phyloP scores from a whole-genome alignment of 2,888 invertebrate genomes.

The Arctia plantaginis region DNA sequence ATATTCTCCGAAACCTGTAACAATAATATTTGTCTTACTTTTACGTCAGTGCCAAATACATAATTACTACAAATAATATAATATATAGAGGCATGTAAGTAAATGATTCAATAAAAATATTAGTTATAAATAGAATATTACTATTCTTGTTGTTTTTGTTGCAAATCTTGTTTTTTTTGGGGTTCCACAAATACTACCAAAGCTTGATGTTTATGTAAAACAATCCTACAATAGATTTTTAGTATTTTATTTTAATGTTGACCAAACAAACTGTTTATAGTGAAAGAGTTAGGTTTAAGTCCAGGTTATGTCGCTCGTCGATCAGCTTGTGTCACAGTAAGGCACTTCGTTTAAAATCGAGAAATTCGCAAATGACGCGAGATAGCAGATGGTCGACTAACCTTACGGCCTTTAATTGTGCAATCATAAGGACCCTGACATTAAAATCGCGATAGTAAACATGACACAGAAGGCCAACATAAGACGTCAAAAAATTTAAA shows the following conservation, averaged over 20 bases:
- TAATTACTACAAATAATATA: not conserved
- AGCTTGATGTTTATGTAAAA: not conserved
- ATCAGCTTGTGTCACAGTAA: conserved; percentile 40
- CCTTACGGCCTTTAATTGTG: conserved; percentile 26
- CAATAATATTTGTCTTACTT: conserved; percentile 6
- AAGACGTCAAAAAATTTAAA: conserved; percentile 16
- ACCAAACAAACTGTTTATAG: conserved; percentile 24
- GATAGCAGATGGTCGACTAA: conserved; percentile 44
- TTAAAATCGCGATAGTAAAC: conserved; percentile 23
- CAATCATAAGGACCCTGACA: conserved; percentile 37
- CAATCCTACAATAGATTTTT: not conserved
- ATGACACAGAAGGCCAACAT: conserved; percentile 16
- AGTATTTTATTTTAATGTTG: conserved; percentile 26
- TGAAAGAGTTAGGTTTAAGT: not conserved
- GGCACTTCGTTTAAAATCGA: conserved; percentile 30
- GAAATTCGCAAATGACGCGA: conserved; percentile 41
- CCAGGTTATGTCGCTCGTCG: conserved; percentile 19
- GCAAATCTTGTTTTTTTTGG: not conserved
- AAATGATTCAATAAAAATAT: not conserved
- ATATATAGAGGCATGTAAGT: not conserved
- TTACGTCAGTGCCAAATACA: not conserved
- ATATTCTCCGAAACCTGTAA: conserved; percentile 76
- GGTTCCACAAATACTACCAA: not conserved
- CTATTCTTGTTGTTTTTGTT: too few relatives aligned
- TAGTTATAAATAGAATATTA: not conserved